Conservation (phyloP, 1,140 invertebrate genomes). For the Neodiprion virginianus region DNA sequence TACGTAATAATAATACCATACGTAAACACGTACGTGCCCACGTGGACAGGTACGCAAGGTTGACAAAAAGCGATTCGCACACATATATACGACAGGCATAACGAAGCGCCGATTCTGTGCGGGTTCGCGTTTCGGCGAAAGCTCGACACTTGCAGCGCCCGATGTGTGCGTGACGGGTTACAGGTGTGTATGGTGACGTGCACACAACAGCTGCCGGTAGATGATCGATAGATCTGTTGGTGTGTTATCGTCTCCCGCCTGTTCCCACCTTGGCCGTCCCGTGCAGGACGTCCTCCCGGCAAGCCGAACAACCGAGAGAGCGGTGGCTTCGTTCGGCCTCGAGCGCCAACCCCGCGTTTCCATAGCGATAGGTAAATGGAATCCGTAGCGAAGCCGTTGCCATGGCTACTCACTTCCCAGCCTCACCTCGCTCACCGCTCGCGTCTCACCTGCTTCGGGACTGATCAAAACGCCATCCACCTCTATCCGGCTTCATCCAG, state of each 20-base stretch:
- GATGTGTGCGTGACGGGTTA: neutral
- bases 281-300: conserved; percentile 25
- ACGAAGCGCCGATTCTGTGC: too few relatives aligned
- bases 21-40: neutral
- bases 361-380: conserved; percentile 63
- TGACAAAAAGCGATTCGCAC: too few relatives aligned
- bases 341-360: conserved; percentile 57
- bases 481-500: neutral
- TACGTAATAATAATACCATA: neutral
- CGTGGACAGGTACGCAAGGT: too few relatives aligned
- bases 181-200: conserved; percentile 22
- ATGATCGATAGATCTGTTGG: conserved; percentile 47
- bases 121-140: too few relatives aligned
- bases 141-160: neutral
- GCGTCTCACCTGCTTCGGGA: conserved; percentile 39
- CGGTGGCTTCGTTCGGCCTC: conserved; percentile 41
- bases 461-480: conserved; percentile 39
- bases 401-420: conserved; percentile 57
- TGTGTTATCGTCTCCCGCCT: conserved; percentile 42
- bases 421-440: conserved; percentile 33
- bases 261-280: conserved; percentile 34
- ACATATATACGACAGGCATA: too few relatives aligned
- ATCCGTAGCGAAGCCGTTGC: conserved; percentile 60
- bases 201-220: conserved; percentile 30
- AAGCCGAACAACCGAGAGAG: too few relatives aligned